These are phyloP conservation scores for Diarsia rubi DNA, from an alignment of 2,888 invertebrate species.

Conservation along the genomic window DNA sequence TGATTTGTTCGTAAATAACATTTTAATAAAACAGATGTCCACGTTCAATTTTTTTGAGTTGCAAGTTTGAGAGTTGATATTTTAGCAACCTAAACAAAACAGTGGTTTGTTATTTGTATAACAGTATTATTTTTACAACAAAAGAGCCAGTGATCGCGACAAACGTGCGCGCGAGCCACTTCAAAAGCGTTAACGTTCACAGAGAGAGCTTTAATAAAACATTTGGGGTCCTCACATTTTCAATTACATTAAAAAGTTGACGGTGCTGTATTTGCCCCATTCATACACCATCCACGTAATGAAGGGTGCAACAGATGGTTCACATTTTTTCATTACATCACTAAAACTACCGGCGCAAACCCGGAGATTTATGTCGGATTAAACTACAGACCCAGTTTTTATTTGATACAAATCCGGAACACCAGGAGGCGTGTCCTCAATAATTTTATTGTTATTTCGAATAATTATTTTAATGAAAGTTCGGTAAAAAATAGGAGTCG, in stretches of 20 bases:
- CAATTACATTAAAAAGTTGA: slow-evolving; percentile 90
- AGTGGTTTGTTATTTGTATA: slow-evolving; percentile 40
- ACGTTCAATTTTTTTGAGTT: slow-evolving; percentile 3
- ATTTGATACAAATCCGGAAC: slow-evolving; percentile 86
- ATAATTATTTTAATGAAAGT: slow-evolving; percentile 71
- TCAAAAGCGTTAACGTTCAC: slow-evolving; percentile 76
- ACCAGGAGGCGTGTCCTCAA: slow-evolving; percentile 85
- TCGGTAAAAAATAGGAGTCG: slow-evolving; percentile 60
- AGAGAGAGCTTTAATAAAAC: slow-evolving; percentile 85
- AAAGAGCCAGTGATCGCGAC: slow-evolving; percentile 50
- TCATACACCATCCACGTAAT: slow-evolving; percentile 84
- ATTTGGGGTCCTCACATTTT: slow-evolving; percentile 87
- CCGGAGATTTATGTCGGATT: slow-evolving; percentile 89
- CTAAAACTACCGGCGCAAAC: slow-evolving; percentile 83
- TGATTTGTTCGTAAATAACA: slow-evolving; percentile 7
- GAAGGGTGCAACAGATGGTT: slow-evolving; percentile 91
- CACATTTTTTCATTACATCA: slow-evolving; percentile 88
- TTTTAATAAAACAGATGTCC: slow-evolving; percentile 13
- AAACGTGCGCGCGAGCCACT: slow-evolving; percentile 69
- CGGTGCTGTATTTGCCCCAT: slow-evolving; percentile 84
- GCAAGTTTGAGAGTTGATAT: slow-evolving; percentile 17
- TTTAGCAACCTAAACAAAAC: slow-evolving; percentile 30
- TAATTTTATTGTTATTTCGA: slow-evolving; percentile 81
- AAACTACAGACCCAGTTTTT: slow-evolving; percentile 85
- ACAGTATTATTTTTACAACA: slow-evolving; percentile 53